Base-by-base conservation (phyloP, 2,797 vertebrate genomes). In the Cygnus olor region DNA sequence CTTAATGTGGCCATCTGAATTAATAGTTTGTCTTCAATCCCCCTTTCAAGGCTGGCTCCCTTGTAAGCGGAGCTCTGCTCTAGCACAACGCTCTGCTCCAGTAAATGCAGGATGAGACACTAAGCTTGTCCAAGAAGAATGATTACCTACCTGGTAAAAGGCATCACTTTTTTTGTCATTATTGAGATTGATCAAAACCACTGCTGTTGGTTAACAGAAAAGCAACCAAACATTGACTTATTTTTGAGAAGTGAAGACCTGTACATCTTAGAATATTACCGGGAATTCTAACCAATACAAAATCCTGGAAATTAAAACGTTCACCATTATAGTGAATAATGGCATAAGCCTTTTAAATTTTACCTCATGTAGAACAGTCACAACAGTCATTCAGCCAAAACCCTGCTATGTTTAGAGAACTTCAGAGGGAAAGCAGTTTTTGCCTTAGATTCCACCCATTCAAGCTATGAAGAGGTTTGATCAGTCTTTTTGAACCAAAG, bases 1-100 rank as follows among this genome's bases (percentile, higher is more conserved):
- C 40, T 61, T 85, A n/a, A 49, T 78, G 74, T 65, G 28, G 5
- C 51, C 76, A 64, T 56, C 49, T 64, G 88, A 91, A 90, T 36
- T 44, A 95, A 89, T 57, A 45, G 32, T 70, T 71, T 87, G 32
- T 45, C 70, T 70, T 80, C 85, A 69, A 91, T 47, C 34, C 49
- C 40, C 36, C 47, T 51, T 49, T 30, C 54, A 92, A 85, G 65
- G 3, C 51, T 25, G 66, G 34, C 13, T 85, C 34, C 32, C 42
- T 9, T 25, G 3, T 12, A 74, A 61, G 58, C 4, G 24, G 27
- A 88, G 73, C 38, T 71, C 53, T 61, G 32, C 21, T 64, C 49
- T n/a, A 69, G 36, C 53, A 80, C 42, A 51, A 32, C 72, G 25
- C 34, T 80, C 57, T 74, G 25, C 20, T 36, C n/a, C 56, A 54